Base-by-base conservation (phyloP, 2,888 invertebrate species). In the Lacanobia wlatinum region DNA sequence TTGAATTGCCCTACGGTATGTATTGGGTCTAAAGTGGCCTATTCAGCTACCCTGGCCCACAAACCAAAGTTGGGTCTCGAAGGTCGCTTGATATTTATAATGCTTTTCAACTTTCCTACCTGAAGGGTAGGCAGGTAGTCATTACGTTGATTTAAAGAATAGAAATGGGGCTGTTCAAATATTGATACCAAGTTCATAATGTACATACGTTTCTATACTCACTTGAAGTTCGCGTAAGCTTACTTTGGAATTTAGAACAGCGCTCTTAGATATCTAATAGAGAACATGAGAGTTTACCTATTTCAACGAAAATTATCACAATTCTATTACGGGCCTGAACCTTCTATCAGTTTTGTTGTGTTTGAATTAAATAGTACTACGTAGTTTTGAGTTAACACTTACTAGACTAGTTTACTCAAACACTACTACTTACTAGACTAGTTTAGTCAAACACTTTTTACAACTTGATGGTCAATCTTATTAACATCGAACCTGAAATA, bases 21-120 rank as follows among this genome's bases (percentile, higher is more conserved):
- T 34, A 60, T 71, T 59, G 43, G 52, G 43, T 52, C 43, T 69
- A 60, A 67, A 70, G 63, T 69, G 66, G 59, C 38, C 60, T 67
- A 43, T 73, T 70, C 63, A 66, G 46, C 14, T 50, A 53, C 67
- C 55, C 66, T 62, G 75, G 55, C 56, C 62, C 58, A 71, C 70
- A 73, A 68, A 76, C 72, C 62, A 67, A 80, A 75, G 67, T 76
- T 63, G 65, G 63, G 62, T 48, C 65, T 59, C 70, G 48, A 69
- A 73, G 69, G 73, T 56, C 73, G 64, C 4, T 75, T 53, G 70
- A 66, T 73, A 53, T 77, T 70, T 77, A 70, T 58, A 72, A 73
- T 62, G 72, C 83, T 73, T 76, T 75, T 40, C 38, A 70, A 77
- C 71, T 74, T 67, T 60, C 62, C 69, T 71, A 71, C 63, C 70